Base-by-base conservation (phyloP, 1,140 invertebrate species). In the Ericerus pela region DNA sequence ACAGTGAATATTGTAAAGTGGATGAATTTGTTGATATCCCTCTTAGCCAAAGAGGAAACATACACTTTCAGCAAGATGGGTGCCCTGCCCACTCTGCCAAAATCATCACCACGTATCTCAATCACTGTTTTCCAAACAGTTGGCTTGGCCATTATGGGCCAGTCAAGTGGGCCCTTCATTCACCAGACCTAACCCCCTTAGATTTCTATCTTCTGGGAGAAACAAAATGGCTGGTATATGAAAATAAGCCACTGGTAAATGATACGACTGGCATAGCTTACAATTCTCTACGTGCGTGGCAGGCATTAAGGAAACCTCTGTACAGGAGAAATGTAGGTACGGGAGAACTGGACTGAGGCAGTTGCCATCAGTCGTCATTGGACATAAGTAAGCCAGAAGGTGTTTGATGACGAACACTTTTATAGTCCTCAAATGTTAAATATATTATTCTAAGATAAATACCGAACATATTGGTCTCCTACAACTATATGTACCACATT, bases 191-290 rank as follows among this genome's bases (percentile, higher is more conserved):
- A 41, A 67, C 62, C 24, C 67, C 65, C 24, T 54, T 67, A 24
- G 69, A 73, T 64, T 73, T 68, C 65, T 69, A 68, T 62, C 59
- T 65, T 14, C 70, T 66, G 70, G 70, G 68, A 36, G 64, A 67
- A 52, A 55, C 72, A 55, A 71, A 65, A 61, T 59, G 54, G 36
- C 63, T 63, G 54, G 62, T 69, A 37, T 69, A 67, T 29, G 20
- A 62, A n/a, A n/a, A 33, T 10, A n/a, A n/a, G 8, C 30, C 8
- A n/a, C 30, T n/a, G n/a, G 30, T 33, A 8, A n/a, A 33, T n/a
- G n/a, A 33, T n/a, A n/a, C n/a, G n/a, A n/a, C n/a, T n/a, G n/a
- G n/a, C n/a, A n/a, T n/a, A n/a, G n/a, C n/a, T n/a, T n/a, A n/a
- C n/a, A n/a, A n/a, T n/a, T n/a, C n/a, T n/a, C n/a, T n/a, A n/a